These are phyloP conservation scores for Tethea ocularis DNA, from an alignment of 2,888 invertebrate species.

Conservation along the genomic window DNA sequence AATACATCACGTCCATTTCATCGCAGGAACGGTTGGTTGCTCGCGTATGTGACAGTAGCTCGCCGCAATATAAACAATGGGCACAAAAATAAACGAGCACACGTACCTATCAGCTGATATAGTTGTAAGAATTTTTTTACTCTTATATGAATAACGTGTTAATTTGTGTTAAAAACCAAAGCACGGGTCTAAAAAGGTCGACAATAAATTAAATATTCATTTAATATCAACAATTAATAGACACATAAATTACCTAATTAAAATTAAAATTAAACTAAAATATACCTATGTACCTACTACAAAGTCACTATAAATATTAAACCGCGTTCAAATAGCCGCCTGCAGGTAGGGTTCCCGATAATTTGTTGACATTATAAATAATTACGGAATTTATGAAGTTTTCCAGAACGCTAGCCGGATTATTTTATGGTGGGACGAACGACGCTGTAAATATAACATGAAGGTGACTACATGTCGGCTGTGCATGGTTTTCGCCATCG, in stretches of 20 bases:
- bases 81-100: conserved; percentile 35
- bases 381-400: conserved; percentile 24
- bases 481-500: conserved; percentile 43
- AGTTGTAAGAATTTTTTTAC: conserved; percentile 39
- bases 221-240: no score
- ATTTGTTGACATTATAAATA: background rate
- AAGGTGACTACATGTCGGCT: conserved; percentile 42
- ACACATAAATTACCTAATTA: no score
- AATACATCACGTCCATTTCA: conserved; percentile 23
- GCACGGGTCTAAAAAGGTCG: no score
- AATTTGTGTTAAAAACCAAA: no score
- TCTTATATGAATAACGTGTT: conserved; percentile 24
- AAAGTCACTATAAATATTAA: no score
- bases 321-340: no score
- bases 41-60: conserved; percentile 32
- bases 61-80: conserved; percentile 51
- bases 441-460: conserved; percentile 16
- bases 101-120: conserved; percentile 54
- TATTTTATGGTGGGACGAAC: conserved; percentile 25
- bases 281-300: no score
- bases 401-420: conserved; percentile 19
- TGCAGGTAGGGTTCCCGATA: no score
- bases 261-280: no score
- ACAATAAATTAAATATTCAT: no score
- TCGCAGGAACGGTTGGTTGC: conserved; percentile 23